These are phyloP conservation scores for Lacerta viridis DNA, from an alignment of 2,797 vertebrate genomes.

Conservation along the genomic window DNA sequence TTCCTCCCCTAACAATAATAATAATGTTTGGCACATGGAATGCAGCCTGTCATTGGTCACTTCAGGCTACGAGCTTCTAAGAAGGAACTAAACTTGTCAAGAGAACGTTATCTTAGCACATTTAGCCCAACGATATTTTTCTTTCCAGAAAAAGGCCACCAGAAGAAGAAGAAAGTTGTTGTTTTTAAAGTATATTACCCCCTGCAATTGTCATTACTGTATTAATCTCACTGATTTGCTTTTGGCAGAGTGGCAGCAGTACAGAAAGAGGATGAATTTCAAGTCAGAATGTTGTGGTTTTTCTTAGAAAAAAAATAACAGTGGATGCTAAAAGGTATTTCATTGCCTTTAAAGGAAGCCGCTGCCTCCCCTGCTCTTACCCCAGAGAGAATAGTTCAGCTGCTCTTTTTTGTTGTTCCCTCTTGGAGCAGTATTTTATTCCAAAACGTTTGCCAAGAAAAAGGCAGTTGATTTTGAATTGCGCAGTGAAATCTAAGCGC, in stretches of 20 bases:
- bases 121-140: neutral
- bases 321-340: conserved; percentile 32
- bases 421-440: conserved; percentile 31
- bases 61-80: conserved; percentile 48
- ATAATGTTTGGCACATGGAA: conserved; percentile 7
- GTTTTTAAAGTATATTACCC: conserved; percentile 6
- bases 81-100: conserved; percentile 34
- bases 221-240: conserved; percentile 37
- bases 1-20: neutral
- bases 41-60: conserved; percentile 39
- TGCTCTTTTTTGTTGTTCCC: conserved; percentile 39
- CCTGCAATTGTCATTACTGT: conserved; percentile 34
- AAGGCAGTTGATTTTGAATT: conserved; percentile 24
- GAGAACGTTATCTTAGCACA: neutral
- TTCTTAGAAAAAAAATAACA: conserved; percentile 21
- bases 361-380: conserved; percentile 20
- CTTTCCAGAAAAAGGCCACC: conserved; percentile 29
- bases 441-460: neutral
- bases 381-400: conserved; percentile 27
- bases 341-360: conserved; percentile 71
- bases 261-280: conserved; percentile 24
- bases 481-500: conserved; percentile 9
- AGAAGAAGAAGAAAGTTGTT: neutral
- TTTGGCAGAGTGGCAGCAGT: conserved; percentile 19
- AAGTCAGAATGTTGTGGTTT: neutral